phyloP scores from a whole-genome alignment of 2,113 vertebrate species.

The Amphilophus citrinellus region DNA sequence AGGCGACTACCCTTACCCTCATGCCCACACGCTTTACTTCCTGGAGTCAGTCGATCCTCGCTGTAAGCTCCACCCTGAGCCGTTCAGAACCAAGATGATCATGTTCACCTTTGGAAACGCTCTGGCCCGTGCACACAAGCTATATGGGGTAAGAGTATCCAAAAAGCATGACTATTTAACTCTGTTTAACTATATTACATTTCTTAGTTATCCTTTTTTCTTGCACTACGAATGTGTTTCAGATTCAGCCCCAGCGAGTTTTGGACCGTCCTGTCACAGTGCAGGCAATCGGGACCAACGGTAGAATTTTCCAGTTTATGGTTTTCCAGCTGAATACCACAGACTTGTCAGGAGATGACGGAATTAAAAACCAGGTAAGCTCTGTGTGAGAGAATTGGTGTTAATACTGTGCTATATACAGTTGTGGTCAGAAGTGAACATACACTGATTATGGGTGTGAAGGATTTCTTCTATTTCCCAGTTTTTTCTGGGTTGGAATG shows the following conservation, averaged over 20 bases:
- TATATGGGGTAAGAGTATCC: slow-evolving; percentile 83
- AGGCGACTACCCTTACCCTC: slow-evolving; percentile 82
- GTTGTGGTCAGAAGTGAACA: not conserved
- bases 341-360: slow-evolving; percentile 80
- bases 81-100: slow-evolving; percentile 88
- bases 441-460: not conserved
- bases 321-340: slow-evolving; percentile 93
- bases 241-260: slow-evolving; percentile 78
- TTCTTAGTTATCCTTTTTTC: not conserved
- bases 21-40: slow-evolving; percentile 90
- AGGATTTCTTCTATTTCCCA: no score
- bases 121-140: slow-evolving; percentile 82
- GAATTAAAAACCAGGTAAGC: slow-evolving; percentile 87
- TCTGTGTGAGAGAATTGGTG: not conserved
- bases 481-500: not conserved
- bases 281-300: slow-evolving; percentile 87
- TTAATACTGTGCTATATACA: not conserved
- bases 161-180: not conserved
- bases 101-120: slow-evolving; percentile 91
- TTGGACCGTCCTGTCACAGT: slow-evolving; percentile 87
- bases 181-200: not conserved
- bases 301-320: slow-evolving; percentile 87
- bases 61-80: slow-evolving; percentile 79
- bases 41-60: slow-evolving; percentile 69
- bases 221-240: not conserved